These are phyloP conservation scores for Cotesia typhae DNA, from an alignment of 1,140 invertebrate species.

Conservation along the genomic window DNA sequence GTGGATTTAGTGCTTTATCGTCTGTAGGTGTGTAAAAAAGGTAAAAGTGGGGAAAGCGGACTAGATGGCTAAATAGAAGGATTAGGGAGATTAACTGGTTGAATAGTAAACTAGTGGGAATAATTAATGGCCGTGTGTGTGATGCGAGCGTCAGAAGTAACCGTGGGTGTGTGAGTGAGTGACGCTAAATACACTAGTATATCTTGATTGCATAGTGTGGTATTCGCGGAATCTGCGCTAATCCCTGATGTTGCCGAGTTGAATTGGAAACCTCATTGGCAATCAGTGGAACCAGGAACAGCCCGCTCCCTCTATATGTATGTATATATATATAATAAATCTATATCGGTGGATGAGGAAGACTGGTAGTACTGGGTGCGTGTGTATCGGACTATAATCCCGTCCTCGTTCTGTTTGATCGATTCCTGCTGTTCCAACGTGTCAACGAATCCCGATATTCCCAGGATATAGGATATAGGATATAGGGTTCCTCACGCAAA, in stretches of 20 bases:
- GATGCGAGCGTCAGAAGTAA: not conserved
- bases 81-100: no score
- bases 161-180: slow-evolving; percentile 2
- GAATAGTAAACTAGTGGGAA: no score
- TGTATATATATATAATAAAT: no score
- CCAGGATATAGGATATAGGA: not conserved
- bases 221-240: slow-evolving; percentile 22
- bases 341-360: not conserved
- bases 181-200: slow-evolving; percentile 17
- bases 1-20: no score
- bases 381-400: slow-evolving; percentile 20
- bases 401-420: slow-evolving; percentile 19
- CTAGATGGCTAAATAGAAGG: no score
- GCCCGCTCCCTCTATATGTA: no score
- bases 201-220: slow-evolving; percentile 18
- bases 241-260: slow-evolving; percentile 29
- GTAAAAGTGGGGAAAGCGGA: no score
- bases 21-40: no score
- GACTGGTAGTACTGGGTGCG: not conserved
- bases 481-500: slow-evolving; percentile 28
- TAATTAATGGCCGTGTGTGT: not conserved
- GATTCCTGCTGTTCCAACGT: slow-evolving; percentile 32
- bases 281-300: slow-evolving; percentile 19
- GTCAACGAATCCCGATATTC: slow-evolving; percentile 31
- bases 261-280: slow-evolving; percentile 33